Base-by-base conservation (phyloP, 2,113 vertebrate genomes). In the Bagarius yarrelli region DNA sequence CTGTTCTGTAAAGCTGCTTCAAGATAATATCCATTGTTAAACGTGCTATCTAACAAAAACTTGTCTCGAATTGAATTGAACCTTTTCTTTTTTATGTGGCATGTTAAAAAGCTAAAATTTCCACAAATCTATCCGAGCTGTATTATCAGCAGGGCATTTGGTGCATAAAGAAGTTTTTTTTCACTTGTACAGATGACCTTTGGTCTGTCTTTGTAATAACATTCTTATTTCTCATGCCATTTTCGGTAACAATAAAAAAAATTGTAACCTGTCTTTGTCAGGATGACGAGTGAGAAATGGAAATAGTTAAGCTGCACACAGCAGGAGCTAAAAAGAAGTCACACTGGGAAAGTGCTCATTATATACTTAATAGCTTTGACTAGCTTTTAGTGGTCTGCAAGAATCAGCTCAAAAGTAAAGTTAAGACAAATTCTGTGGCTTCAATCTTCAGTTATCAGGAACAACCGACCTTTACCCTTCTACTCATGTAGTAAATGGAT, bases 251-350 rank as follows among this genome's bases (percentile, higher is more conserved):
- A 14, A 52, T 71, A 71, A 30, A 71, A 71, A 32, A 81, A 34
- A 55, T 34, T 79, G 50, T 72, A 25, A 60, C 44, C 32, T 61
- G 76, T 69, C 71, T 71, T 25, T 63, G 64, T 82, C 81, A 83
- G 30, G 50, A 36, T 71, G 76, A 60, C 25, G 25, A 69, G 59
- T 19, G n/a, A 75, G 34, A 34, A 50, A 30, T 63, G 47, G 47
- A 36, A 30, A 56, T 36, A 63, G 2, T 74, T 52, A n/a, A 75
- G 59, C 44, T n/a, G 8, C 32, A 72, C 12, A 14, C 57, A 60
- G 64, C 60, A 25, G 11, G 25, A 55, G 71, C 75, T 30, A 25
- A 2, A 71, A 18, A 40, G 36, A 34, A 27, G 59, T 57, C 40
- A n/a, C 19, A 59, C 44, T 67, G 67, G 50, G 52, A 76, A 81